phyloP scores from a whole-genome alignment of 2,113 vertebrate species.

The Xiphophorus maculatus region DNA sequence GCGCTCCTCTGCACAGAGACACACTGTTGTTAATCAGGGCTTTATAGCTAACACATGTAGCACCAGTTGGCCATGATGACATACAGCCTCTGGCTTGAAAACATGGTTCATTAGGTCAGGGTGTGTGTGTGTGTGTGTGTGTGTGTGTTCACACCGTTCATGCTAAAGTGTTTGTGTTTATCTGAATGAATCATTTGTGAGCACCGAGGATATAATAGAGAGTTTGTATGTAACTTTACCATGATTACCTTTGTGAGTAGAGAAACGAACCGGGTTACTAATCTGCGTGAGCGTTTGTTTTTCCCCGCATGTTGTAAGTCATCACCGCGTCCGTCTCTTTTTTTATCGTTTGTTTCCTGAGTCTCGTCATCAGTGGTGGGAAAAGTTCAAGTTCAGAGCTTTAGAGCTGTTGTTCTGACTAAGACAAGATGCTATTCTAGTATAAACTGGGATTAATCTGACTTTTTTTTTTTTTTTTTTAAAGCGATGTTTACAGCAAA shows the following conservation, averaged over 20 bases:
- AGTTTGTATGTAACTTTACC: slow-evolving; percentile 19
- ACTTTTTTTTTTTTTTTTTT: too few relatives aligned
- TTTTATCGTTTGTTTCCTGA: background rate
- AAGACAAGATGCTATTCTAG: background rate
- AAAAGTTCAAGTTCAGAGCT: slow-evolving; percentile 6
- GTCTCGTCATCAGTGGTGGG: background rate
- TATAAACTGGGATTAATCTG: background rate
- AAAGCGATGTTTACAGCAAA: background rate
- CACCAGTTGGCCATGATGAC: slow-evolving; percentile 53
- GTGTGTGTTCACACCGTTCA: slow-evolving; percentile 11
- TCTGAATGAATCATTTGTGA: background rate
- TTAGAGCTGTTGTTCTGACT: background rate
- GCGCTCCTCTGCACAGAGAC: slow-evolving; percentile 19
- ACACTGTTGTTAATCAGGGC: slow-evolving; percentile 52
- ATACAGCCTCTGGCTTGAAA: slow-evolving; percentile 27
- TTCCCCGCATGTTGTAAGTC: slow-evolving; percentile 19
- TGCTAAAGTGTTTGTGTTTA: slow-evolving; percentile 4
- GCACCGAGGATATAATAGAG: slow-evolving; percentile 18
- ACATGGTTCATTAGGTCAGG: slow-evolving; percentile 48
- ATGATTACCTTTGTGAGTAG: slow-evolving; percentile 3
- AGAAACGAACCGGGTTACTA: slow-evolving; percentile 49
- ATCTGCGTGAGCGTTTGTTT: slow-evolving; percentile 15
- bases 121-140: background rate
- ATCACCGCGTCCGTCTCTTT: background rate
- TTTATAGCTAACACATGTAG: slow-evolving; percentile 59